Conservation (phyloP, 1,140 invertebrate species). For the Tetragonula clypearis region DNA sequence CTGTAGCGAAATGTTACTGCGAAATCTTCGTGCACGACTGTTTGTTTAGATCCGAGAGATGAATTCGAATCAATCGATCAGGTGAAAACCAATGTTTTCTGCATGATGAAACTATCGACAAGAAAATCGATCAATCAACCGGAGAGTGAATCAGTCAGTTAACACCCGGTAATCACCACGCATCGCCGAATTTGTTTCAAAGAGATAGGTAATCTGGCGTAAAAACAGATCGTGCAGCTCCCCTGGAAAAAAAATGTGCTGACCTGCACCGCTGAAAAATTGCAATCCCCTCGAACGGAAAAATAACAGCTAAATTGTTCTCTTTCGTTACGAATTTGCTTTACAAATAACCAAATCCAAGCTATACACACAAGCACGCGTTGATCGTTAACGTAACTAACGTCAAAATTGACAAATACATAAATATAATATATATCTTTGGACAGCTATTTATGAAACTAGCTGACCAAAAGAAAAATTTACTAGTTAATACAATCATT, state of each 20-base stretch:
- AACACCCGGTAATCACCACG: conserved; percentile 1
- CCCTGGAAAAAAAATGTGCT: background rate
- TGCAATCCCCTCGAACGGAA: background rate
- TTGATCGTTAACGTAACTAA: background rate
- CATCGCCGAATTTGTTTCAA: conserved; percentile 2
- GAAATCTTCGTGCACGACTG: background rate
- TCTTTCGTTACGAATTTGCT: background rate
- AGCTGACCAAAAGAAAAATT: too few relatives aligned
- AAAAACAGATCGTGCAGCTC: background rate
- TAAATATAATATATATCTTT: too few relatives aligned
- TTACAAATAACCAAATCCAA: background rate
- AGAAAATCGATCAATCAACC: background rate
- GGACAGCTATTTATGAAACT: too few relatives aligned
- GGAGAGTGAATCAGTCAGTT: background rate
- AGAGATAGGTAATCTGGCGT: background rate
- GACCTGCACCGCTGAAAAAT: background rate
- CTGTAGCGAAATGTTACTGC: background rate
- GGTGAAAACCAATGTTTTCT: background rate
- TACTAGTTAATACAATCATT: too few relatives aligned
- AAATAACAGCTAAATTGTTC: background rate
- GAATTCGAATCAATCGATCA: background rate
- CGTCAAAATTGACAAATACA: too few relatives aligned
- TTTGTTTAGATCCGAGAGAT: background rate
- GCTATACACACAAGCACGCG: background rate
- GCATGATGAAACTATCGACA: background rate